These are phyloP conservation scores for Phytoseiulus persimilis DNA, from an alignment of 2,888 invertebrate genomes.

Conservation along the genomic window DNA sequence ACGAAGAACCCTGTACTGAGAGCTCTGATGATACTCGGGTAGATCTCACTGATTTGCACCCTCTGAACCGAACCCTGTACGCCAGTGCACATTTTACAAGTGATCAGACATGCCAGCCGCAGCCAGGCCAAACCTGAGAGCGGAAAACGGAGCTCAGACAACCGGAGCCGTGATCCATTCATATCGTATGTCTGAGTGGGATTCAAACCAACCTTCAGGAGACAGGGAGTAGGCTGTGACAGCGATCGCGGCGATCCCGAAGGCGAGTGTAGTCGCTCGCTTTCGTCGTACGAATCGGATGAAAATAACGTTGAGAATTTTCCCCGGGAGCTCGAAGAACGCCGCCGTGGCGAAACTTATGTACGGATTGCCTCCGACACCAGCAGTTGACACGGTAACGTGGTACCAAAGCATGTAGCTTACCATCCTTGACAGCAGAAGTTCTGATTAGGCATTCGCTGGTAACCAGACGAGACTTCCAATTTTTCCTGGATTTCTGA, in stretches of 20 bases:
- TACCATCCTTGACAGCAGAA: background rate
- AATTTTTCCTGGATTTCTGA: too few species aligned
- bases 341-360: background rate
- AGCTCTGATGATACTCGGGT: background rate
- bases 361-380: background rate
- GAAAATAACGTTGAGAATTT: background rate
- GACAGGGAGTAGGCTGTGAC: background rate
- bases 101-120: background rate
- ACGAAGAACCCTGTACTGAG: slow-evolving; percentile 11
- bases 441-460: background rate
- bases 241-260: background rate
- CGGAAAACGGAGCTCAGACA: background rate
- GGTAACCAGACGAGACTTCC: too few species aligned
- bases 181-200: background rate
- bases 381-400: background rate
- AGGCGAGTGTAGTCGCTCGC: background rate
- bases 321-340: slow-evolving; percentile 17
- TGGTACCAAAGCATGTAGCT: slow-evolving; percentile 17
- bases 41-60: slow-evolving; percentile 8
- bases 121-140: background rate
- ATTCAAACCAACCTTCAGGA: background rate
- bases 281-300: background rate
- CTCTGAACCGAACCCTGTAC: background rate
- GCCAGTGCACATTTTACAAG: slow-evolving; percentile 16
- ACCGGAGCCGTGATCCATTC: background rate